Conservation (phyloP, 2,888 invertebrate species). For the Campoletis raptor region DNA sequence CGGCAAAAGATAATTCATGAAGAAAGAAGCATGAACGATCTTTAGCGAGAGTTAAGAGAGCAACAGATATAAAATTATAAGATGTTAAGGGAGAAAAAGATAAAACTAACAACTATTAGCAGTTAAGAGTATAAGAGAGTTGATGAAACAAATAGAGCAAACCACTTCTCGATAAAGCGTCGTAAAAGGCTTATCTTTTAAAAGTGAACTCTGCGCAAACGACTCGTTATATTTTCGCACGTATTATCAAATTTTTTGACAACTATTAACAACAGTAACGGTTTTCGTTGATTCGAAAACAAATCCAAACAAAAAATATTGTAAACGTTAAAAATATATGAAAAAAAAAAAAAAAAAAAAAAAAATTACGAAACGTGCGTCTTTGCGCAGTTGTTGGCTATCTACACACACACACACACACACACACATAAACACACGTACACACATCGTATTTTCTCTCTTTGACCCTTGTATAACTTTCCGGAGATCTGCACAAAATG, state of each 20-base stretch:
- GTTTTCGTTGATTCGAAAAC: not conserved
- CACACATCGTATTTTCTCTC: constrained; percentile 71
- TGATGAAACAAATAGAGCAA: constrained; percentile 36
- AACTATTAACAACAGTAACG: not conserved
- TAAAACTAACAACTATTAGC: constrained; percentile 65
- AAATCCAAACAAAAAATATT: not conserved
- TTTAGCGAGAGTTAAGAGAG: constrained; percentile 60
- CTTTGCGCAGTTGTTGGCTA: constrained; percentile 42
- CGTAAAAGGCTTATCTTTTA: constrained; percentile 67
- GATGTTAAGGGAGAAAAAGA: constrained; percentile 11
- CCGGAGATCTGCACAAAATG: constrained; percentile 39
- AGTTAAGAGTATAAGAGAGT: constrained; percentile 54
- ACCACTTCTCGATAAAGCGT: constrained; percentile 70
- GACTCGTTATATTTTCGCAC: constrained; percentile 31
- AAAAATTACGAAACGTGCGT: constrained; percentile 13
- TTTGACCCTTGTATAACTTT: constrained; percentile 66
- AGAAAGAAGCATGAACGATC: constrained; percentile 70
- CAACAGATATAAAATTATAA: constrained; percentile 16
- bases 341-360: constrained; percentile 3
- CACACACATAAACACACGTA: constrained; percentile 40
- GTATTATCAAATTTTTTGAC: constrained; percentile 19
- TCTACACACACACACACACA: constrained; percentile 11
- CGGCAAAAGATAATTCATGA: constrained; percentile 28
- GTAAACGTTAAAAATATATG: not conserved
- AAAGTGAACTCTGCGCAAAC: constrained; percentile 60